Base-by-base conservation (phyloP, 1,140 invertebrate genomes). In the Bombus impatiens region DNA sequence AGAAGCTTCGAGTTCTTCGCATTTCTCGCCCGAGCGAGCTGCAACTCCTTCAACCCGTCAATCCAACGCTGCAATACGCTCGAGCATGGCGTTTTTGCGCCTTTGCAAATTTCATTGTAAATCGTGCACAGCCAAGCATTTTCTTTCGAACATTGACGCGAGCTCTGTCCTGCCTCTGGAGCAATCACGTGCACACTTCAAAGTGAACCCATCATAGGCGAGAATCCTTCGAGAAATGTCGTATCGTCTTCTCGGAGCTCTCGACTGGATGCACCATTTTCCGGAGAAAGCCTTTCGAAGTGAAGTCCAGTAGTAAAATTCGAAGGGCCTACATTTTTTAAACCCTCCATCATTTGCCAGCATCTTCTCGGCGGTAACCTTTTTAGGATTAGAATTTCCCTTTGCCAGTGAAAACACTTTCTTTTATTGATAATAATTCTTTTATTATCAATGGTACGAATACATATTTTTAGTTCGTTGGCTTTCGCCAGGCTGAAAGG, bases 101-200 rank as follows among this genome's bases (percentile, higher is more conserved):
- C 28, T n/a, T 71, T 28, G 68, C 68, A 71, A 71, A 71, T 71
- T 75, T 47, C 72, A 75, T 47, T 44, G 72, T 47, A 44, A 75
- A 75, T 47, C 40, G 72, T 74, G 22, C 15, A 40, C 68, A 40
- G 3, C 10, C 35, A 13, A 40, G 35, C 35, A 25, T 70, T 37
- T 25, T 35, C 35, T 37, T 67, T 70, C 67, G 65, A 70, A 70
- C 35, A 10, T 37, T 32, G 65, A 68, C 32, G 65, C 18, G 15
- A 22, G 47, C 15, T 22, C 22, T 10, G 9, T 12, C 15, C 35
- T 12, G 22, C 9, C 35, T 40, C 12, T 40, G 35, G 10, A 70
- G 37, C 68, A 70, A 40, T 40, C 68, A 28, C 25, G 37, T 71
- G 10, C 37, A 22, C 32, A 1, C 8, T 22, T 68, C 67, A 8